phyloP scores from a whole-genome alignment of 2,797 vertebrate species.

The Hypotaenidia philippensis region DNA sequence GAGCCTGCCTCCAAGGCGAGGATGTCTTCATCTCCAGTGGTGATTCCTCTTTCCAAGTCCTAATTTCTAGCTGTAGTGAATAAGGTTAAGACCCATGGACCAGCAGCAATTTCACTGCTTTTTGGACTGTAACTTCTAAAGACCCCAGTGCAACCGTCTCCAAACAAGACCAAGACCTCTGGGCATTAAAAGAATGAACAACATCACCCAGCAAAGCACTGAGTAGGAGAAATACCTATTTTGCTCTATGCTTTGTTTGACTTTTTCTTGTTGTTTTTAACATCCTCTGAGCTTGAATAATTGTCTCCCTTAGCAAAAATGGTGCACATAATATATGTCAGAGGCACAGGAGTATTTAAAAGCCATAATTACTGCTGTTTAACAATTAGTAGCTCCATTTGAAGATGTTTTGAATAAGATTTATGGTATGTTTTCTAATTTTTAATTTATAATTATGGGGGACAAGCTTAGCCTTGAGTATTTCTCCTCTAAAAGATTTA shows the following conservation, averaged over 20 bases:
- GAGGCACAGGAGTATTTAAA: constrained; percentile 30
- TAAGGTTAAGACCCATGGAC: background rate
- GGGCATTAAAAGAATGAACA: background rate
- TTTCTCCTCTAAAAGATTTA: constrained; percentile 18
- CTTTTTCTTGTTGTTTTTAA: background rate
- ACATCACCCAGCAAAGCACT: background rate
- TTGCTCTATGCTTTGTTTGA: background rate
- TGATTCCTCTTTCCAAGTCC: background rate
- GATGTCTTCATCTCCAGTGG: background rate
- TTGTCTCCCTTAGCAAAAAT: background rate
- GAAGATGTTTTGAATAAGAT: constrained; percentile 50
- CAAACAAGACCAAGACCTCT: background rate
- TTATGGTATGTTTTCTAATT: constrained; percentile 31
- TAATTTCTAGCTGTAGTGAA: background rate
- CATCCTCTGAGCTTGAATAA: background rate
- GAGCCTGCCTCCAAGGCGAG: too few relatives aligned
- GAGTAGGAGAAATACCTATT: background rate
- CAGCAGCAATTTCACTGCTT: background rate
- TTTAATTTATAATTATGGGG: constrained; percentile 4
- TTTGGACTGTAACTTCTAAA: background rate
- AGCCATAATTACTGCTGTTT: constrained; percentile 49
- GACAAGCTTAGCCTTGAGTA: constrained; percentile 7
- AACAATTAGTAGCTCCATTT: constrained; percentile 44
- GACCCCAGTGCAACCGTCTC: background rate
- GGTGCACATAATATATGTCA: background rate